Evolutionary conservation across 2,113 vertebrate species (phyloP), one percentile per base, ranked within the genome.

Genomic region (Periophthalmodon schlosseri): DNA sequence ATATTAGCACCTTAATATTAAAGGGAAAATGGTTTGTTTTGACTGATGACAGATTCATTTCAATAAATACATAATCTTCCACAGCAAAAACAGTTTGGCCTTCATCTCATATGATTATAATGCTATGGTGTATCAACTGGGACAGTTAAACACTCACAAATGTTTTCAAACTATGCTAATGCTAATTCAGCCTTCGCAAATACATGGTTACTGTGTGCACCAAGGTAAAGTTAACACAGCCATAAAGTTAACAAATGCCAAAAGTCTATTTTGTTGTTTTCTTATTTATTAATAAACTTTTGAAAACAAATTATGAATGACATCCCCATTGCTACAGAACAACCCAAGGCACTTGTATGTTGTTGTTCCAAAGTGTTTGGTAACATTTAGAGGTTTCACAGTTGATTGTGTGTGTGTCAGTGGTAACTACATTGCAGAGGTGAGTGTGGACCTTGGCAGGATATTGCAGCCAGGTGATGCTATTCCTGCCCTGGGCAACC

Each of bases 341-440:
- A 58, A 24, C 21, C 57, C 5, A 12, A 58, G 57, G 57, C 5
- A n/a, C 52, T 24, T 4, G 12, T 12, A 13, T 18, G 14, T 60
- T 21, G 68, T 67, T 20, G 60, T 56, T 16, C 33, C 0, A 24
- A 65, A 82, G 13, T 69, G 8, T 76, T 56, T 10, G 16, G 52
- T 56, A 56, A 21, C 52, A 56, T 56, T 56, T 8, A 21, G 52
- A 56, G 52, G 28, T 28, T 28, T 28, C 94, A 93, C 21, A 89
- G 93, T 28, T 28, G 28, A 28, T 28, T 18, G 39, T 82, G 63
- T 94, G 61, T 94, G 94, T 7, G 82, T 89, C 69, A 92, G 86
- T 4, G 91, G 93, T 2, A 95, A 93, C 90, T 92, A 94, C 88
- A 91, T 84, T 0, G 92, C 89, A 64, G 91, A 81, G 81, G 92